phyloP scores from a whole-genome alignment of 2,888 invertebrate species.

The Acanthosepion lycidas region DNA sequence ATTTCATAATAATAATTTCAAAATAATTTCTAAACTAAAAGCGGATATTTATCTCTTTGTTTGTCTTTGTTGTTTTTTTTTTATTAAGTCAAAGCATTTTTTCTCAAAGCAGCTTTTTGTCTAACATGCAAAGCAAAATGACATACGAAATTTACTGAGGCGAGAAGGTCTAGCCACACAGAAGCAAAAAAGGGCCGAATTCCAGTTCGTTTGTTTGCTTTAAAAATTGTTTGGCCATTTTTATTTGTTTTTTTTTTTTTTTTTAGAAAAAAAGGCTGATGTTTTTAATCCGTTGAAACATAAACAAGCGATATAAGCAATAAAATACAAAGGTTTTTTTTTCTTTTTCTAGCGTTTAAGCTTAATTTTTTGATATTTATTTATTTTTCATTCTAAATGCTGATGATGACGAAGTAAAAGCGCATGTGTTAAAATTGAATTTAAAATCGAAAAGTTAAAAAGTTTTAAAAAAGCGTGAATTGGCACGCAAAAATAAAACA shows the following conservation, averaged over 20 bases:
- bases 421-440: background rate
- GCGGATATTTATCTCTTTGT: background rate
- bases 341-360: background rate
- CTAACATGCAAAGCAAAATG: background rate
- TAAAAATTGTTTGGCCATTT: background rate
- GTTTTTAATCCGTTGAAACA: background rate
- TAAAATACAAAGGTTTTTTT: background rate
- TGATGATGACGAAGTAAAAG: conserved; percentile 22
- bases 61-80: background rate
- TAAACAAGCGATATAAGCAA: background rate
- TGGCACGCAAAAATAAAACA: background rate
- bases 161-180: conserved; percentile 33
- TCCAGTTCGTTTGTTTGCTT: background rate
- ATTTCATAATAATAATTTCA: too few species aligned
- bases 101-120: too few species aligned
- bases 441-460: background rate
- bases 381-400: background rate
- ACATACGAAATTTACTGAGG: conserved; percentile 7
- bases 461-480: background rate
- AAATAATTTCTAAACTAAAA: background rate
- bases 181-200: conserved; percentile 2
- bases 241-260: background rate
- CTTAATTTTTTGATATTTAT: background rate
- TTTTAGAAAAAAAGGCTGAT: background rate
- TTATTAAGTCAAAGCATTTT: background rate